phyloP scores from a whole-genome alignment of 2,797 vertebrate genomes.

The Enteromius mattozi region DNA sequence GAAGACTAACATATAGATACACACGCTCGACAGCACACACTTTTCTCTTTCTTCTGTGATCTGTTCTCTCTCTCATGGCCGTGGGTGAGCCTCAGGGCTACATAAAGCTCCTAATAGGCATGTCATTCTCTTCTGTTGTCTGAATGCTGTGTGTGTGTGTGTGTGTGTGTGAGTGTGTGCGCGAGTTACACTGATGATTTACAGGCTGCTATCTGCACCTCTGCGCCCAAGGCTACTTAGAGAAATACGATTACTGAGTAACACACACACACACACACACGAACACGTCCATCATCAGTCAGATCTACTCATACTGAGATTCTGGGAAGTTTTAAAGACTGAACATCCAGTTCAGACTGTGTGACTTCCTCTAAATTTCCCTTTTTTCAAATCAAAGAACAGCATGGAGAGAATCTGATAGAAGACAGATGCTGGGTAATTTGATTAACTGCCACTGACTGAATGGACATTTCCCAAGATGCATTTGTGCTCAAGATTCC shows the following conservation, averaged over 20 bases:
- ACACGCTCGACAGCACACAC: conserved; percentile 11
- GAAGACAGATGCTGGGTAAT: conserved; percentile 61
- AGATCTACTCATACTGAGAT: conserved; percentile 15
- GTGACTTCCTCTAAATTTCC: conserved; percentile 27
- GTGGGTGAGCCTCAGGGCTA: conserved; percentile 62
- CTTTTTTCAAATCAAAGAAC: conserved; percentile 8
- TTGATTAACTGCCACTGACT: conserved; percentile 51
- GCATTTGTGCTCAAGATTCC: conserved; percentile 51
- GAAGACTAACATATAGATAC: conserved; percentile 14
- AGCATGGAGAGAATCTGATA: conserved; percentile 42
- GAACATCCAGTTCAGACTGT: conserved; percentile 22
- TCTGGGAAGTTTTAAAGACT: conserved; percentile 30
- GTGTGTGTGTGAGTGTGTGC: conserved; percentile 37
- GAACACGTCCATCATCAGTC: conserved; percentile 42
- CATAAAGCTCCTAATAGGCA: conserved; percentile 60
- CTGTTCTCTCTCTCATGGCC: conserved; percentile 43
- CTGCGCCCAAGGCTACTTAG: conserved; percentile 81
- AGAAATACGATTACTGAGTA: conserved; percentile 90
- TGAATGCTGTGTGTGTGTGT: conserved; percentile 39
- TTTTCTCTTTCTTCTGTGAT: conserved; percentile 12
- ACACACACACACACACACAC: conserved; percentile 52
- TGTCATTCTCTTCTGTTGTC: conserved; percentile 57
- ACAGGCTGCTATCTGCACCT: conserved; percentile 52
- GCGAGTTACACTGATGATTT: conserved; percentile 43
- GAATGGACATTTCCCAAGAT: conserved; percentile 48